Percentiles rank a stretch among this genome's conserved stretches.
Evolutionary conservation across 2,797 vertebrate genomes (phyloP).

Genomic region (Bovichtus variegatus): DNA sequence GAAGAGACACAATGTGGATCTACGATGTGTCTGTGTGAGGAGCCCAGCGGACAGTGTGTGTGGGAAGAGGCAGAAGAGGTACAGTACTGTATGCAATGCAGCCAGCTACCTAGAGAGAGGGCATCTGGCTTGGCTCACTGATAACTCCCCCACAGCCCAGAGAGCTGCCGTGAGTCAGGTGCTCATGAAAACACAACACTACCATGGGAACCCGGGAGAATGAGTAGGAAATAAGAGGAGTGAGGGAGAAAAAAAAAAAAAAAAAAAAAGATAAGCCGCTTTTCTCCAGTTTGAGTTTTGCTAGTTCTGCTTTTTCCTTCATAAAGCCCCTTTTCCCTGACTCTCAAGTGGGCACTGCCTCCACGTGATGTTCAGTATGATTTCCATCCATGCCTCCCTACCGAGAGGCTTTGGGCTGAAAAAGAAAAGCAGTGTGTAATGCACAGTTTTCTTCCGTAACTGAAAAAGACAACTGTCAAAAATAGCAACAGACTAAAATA

Average conservation of each 20-base stretch:
- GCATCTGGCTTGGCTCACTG: slow-evolving; percentile 76
- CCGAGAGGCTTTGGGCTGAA: slow-evolving; percentile 21
- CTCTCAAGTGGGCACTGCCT: slow-evolving; percentile 22
- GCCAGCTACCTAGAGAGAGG: slow-evolving; percentile 78
- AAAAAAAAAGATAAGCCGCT: slow-evolving; percentile 54
- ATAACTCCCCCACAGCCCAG: slow-evolving; percentile 75
- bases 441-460: slow-evolving; percentile 17
- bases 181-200: slow-evolving; percentile 70
- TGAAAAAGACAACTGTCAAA: slow-evolving; percentile 27
- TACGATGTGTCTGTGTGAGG: slow-evolving; percentile 33
- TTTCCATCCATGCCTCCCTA: slow-evolving; percentile 23
- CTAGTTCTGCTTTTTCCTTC: slow-evolving; percentile 51
- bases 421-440: slow-evolving; percentile 8
- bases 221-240: slow-evolving; percentile 54
- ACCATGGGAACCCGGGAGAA: slow-evolving; percentile 60
- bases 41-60: slow-evolving; percentile 62
- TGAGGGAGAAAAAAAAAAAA: slow-evolving; percentile 27
- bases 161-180: slow-evolving; percentile 77
- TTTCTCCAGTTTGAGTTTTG: slow-evolving; percentile 61
- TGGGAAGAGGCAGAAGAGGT: slow-evolving; percentile 67
- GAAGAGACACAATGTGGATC: slow-evolving; percentile 24
- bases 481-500: slow-evolving; percentile 24
- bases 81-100: slow-evolving; percentile 59
- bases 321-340: slow-evolving; percentile 40
- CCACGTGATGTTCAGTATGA: slow-evolving; percentile 25